phyloP scores from a whole-genome alignment of 2,888 invertebrate species.

The Ectemnius cavifrons region DNA sequence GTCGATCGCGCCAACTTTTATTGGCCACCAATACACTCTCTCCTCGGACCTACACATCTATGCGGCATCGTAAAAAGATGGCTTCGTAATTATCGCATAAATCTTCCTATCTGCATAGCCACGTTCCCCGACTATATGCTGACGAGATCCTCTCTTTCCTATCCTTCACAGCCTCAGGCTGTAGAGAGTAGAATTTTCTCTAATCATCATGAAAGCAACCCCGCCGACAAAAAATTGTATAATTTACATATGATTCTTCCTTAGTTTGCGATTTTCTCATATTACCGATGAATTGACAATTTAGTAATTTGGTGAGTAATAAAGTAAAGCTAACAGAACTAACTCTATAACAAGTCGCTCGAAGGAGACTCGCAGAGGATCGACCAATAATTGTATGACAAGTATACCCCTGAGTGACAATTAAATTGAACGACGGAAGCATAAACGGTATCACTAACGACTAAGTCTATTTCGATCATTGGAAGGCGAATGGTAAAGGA shows the following conservation, averaged over 20 bases:
- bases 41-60: conserved; percentile 1
- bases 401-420: conserved; percentile 15
- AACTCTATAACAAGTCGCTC: not conserved
- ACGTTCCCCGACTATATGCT: not conserved
- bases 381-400: conserved; percentile 22
- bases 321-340: too few species aligned
- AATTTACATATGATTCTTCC: too few species aligned
- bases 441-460: conserved; percentile 28
- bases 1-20: conserved; percentile 15
- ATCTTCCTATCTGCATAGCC: conserved; percentile 20
- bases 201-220: too few species aligned
- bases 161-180: too few species aligned
- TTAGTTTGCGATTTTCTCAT: too few species aligned
- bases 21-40: conserved; percentile 14
- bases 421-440: conserved; percentile 20
- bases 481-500: not conserved
- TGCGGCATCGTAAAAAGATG: conserved; percentile 10
- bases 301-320: too few species aligned
- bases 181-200: too few species aligned
- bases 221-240: too few species aligned
- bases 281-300: too few species aligned
- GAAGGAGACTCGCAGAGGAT: conserved; percentile 14
- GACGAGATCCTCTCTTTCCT: too few species aligned
- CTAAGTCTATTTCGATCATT: conserved; percentile 34
- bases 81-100: conserved; percentile 25